Evolutionary conservation across 2,888 invertebrate genomes (phyloP), one percentile per base, ranked within the genome.

Genomic region (Drosophila affinis): DNA sequence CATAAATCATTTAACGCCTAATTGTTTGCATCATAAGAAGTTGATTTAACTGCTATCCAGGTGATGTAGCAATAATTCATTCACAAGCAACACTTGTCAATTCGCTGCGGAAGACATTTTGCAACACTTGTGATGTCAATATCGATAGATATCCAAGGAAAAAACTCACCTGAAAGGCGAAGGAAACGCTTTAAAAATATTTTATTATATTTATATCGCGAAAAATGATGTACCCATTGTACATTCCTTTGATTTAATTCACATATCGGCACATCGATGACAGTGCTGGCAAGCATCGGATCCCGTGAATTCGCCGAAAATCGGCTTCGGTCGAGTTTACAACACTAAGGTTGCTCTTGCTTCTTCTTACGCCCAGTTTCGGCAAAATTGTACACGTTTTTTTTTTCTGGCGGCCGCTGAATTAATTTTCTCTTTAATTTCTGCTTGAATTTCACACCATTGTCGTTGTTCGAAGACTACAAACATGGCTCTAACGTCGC

Each of bases 401-500:
- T 72, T 68, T 68, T 77, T 76, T 62, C 63, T 71, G n/a, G 62
- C 47, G 29, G 55, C 63, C 68, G 67, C 54, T 18, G 39, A 72
- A 51, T 69, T 65, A 65, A 71, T 78, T 77, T 73, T 59, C 14
- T 27, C 44, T 18, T 59, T 39, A 62, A 46, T 64, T 65, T 46
- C 24, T 27, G 18, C 34, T 14, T 29, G 21, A 45, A 29, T 44
- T 17, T 21, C 14, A 49, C 60, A 12, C 29, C 2, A 24, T 39
- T 12, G 49, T 56, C 58, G 62, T 21, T 60, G 14, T 6, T 45
- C 3, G 12, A 47, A 17, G 6, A 14, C 21, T 9, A 18, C 39
- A 10, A 72, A 9, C 24, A 97, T 97, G 97, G 97, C 97, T 90
- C 94, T 98, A 72, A 96, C 97, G 85, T 99, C 98, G 95, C 95